These are phyloP conservation scores for Dicyrtoma fusca DNA, from an alignment of 2,888 invertebrate species.

Conservation along the genomic window DNA sequence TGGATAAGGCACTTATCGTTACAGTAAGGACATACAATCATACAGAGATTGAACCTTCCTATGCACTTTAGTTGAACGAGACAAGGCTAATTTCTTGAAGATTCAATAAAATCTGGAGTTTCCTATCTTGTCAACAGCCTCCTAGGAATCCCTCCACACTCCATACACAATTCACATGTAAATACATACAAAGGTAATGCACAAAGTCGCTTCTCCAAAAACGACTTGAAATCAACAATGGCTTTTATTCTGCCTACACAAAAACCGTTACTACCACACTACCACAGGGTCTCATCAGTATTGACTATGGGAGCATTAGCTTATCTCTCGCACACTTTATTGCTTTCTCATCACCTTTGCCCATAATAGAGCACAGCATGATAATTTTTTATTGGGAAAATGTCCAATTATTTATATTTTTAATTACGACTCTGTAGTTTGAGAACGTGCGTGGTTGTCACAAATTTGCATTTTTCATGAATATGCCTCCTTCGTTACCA, in stretches of 20 bases:
- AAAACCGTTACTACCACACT: too few relatives aligned
- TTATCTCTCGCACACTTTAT: constrained; percentile 10
- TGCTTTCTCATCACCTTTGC: constrained; percentile 16
- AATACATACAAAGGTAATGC: background rate
- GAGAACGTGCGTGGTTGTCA: constrained; percentile 1
- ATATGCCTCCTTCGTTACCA: too few relatives aligned
- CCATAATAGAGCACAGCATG: constrained; percentile 13
- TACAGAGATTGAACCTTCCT: too few relatives aligned
- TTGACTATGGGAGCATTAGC: background rate
- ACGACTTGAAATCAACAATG: background rate
- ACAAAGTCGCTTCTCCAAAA: background rate
- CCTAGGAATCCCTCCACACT: background rate
- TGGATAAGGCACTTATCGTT: too few relatives aligned
- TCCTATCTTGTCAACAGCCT: background rate
- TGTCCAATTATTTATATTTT: constrained; percentile 26
- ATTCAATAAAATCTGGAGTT: too few relatives aligned
- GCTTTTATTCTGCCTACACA: background rate
- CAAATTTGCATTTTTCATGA: constrained; percentile 3
- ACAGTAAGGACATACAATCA: too few relatives aligned
- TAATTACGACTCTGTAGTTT: constrained; percentile 8
- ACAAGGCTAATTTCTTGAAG: too few relatives aligned
- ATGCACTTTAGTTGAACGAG: too few relatives aligned
- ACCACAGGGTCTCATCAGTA: background rate
- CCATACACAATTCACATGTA: background rate
- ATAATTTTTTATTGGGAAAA: constrained; percentile 10